Percentiles rank a stretch among this genome's conserved stretches.
phyloP scores from a whole-genome alignment of 1,140 invertebrate genomes.

The Lerema accius region DNA sequence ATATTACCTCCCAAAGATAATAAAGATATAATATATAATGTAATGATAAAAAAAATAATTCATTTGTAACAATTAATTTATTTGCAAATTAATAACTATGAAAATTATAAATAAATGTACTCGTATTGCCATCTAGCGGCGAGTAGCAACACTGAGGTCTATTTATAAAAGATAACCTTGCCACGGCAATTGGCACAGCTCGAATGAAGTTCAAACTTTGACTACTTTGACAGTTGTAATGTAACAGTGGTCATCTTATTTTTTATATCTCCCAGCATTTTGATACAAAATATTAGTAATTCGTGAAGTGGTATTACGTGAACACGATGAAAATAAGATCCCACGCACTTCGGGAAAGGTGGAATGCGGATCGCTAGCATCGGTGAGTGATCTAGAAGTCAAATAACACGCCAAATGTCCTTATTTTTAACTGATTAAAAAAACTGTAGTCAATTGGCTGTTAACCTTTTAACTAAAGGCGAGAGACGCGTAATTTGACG shows the following conservation, averaged over 20 bases:
- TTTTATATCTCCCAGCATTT: conserved; percentile 80
- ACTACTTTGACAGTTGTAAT: conserved; percentile 77
- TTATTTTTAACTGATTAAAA: conserved; percentile 82
- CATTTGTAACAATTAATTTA: too few relatives aligned
- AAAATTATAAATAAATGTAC: too few relatives aligned
- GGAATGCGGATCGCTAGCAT: conserved; percentile 77
- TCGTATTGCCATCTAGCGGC: conserved; percentile 46
- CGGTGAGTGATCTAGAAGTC: conserved; percentile 62
- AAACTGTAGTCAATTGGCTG: conserved; percentile 81
- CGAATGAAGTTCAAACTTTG: conserved; percentile 68
- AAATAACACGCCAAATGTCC: conserved; percentile 61
- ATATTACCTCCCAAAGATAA: too few relatives aligned
- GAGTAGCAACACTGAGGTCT: conserved; percentile 50
- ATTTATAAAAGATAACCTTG: conserved; percentile 65
- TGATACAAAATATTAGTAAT: conserved; percentile 82
- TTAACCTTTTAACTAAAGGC: conserved; percentile 83
- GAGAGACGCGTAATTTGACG: conserved; percentile 81
- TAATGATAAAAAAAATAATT: too few relatives aligned
- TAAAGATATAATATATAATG: too few relatives aligned
- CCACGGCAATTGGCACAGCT: conserved; percentile 73
- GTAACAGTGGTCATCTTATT: conserved; percentile 79
- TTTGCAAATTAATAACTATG: too few relatives aligned
- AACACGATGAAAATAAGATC: conserved; percentile 80
- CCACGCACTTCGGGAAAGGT: conserved; percentile 78
- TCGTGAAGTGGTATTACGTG: conserved; percentile 80